phyloP scores from a whole-genome alignment of 2,113 vertebrate species.

The Paracanthobrama guichenoti region DNA sequence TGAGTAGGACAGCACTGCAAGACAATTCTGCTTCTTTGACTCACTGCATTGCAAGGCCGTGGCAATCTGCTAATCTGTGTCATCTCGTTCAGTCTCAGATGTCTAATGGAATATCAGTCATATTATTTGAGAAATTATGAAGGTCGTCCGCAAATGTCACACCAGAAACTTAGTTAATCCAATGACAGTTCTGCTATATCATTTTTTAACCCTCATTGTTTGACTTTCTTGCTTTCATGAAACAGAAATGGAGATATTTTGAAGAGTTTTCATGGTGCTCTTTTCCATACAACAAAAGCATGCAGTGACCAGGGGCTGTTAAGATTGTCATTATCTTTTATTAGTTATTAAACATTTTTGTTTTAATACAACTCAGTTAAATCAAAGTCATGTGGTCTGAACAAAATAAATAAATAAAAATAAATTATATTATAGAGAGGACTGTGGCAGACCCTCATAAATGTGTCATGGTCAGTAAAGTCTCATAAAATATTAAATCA shows the following conservation, averaged over 20 bases:
- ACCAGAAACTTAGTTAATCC: background rate
- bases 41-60: background rate
- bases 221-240: background rate
- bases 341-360: too few relatives aligned
- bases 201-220: background rate
- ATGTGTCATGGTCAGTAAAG: background rate
- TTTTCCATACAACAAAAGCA: background rate
- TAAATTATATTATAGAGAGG: background rate
- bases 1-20: constrained; percentile 63
- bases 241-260: background rate
- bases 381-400: background rate
- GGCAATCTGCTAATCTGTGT: constrained; percentile 18
- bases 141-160: background rate
- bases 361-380: too few relatives aligned
- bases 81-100: background rate
- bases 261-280: background rate
- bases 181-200: background rate
- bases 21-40: constrained; percentile 74
- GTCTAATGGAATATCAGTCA: background rate
- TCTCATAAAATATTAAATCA: background rate
- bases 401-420: background rate
- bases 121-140: constrained; percentile 3
- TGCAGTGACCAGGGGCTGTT: background rate
- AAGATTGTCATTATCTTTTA: background rate
- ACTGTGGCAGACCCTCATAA: background rate